phyloP scores from a whole-genome alignment of 2,888 invertebrate species.

The Himalopsyche japonica region DNA sequence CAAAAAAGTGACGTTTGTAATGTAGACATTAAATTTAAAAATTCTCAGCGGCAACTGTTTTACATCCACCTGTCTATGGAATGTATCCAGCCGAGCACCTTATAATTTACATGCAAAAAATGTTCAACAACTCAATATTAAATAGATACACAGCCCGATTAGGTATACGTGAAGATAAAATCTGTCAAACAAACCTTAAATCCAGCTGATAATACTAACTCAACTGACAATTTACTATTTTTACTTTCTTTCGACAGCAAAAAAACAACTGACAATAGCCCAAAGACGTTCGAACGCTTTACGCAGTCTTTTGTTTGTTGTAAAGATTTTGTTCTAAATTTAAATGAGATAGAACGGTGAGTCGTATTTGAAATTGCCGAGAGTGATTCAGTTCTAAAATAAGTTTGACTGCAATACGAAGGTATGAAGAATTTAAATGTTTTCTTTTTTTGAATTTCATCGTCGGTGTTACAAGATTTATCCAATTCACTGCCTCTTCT shows the following conservation, averaged over 20 bases:
- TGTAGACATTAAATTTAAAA: neutral
- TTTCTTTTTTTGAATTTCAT: constrained; percentile 32
- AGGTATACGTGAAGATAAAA: constrained; percentile 17
- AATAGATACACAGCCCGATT: constrained; percentile 5
- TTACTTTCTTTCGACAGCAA: constrained; percentile 11
- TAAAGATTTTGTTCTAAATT: constrained; percentile 26
- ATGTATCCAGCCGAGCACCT: constrained; percentile 9
- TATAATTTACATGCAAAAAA: constrained; percentile 12
- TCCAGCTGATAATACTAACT: neutral
- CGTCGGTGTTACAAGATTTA: constrained; percentile 34
- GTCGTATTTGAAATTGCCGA: constrained; percentile 29
- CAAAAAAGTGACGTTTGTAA: neutral
- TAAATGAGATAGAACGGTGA: constrained; percentile 15
- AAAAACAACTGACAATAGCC: constrained; percentile 11
- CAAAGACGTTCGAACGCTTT: constrained; percentile 34
- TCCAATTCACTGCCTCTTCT: neutral
- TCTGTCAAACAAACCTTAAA: constrained; percentile 2
- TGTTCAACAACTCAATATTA: constrained; percentile 14
- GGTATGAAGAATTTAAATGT: constrained; percentile 24
- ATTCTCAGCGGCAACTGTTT: neutral
- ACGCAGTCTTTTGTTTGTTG: constrained; percentile 30
- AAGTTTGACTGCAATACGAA: constrained; percentile 32
- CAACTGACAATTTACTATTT: constrained; percentile 20
- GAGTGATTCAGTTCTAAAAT: constrained; percentile 36
- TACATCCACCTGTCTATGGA: constrained; percentile 4